Conservation (phyloP, 2,888 invertebrate species). For the Tupiocoris notatus region DNA sequence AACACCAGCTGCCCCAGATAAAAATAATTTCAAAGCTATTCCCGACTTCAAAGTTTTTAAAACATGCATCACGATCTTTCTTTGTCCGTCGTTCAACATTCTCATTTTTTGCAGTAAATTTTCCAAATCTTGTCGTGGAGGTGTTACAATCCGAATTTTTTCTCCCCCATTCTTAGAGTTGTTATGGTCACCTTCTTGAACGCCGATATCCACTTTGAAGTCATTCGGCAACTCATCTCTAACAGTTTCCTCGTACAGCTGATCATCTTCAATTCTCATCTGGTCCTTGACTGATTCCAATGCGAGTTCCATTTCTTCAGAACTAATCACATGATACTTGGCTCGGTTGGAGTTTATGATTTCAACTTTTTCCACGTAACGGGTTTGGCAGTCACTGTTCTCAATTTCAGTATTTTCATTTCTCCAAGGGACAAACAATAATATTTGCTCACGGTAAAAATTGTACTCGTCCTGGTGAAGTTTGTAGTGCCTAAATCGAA, state of each 20-base stretch:
- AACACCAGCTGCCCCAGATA: conserved; percentile 24
- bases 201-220: too few species aligned
- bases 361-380: not conserved
- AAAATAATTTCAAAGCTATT: conserved; percentile 3
- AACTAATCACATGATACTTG: not conserved
- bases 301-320: not conserved
- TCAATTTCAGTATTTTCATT: conserved; percentile 47
- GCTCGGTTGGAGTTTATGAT: not conserved
- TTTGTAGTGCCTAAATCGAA: conserved; percentile 37
- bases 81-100: conserved; percentile 26
- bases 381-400: conserved; percentile 26
- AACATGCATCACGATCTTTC: not conserved
- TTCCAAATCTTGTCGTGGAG: too few species aligned
- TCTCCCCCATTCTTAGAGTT: too few species aligned
- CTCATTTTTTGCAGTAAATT: conserved; percentile 12
- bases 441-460: conserved; percentile 48
- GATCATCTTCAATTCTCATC: too few species aligned
- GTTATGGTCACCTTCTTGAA: too few species aligned
- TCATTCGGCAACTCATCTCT: too few species aligned
- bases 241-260: too few species aligned
- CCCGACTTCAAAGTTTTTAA: not conserved
- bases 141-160: too few species aligned
- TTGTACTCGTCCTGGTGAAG: conserved; percentile 44
- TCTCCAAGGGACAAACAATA: conserved; percentile 50
- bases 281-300: not conserved